Evolutionary conservation across 2,113 vertebrate species (phyloP).

Genomic region (Puntigrus tetrazona): DNA sequence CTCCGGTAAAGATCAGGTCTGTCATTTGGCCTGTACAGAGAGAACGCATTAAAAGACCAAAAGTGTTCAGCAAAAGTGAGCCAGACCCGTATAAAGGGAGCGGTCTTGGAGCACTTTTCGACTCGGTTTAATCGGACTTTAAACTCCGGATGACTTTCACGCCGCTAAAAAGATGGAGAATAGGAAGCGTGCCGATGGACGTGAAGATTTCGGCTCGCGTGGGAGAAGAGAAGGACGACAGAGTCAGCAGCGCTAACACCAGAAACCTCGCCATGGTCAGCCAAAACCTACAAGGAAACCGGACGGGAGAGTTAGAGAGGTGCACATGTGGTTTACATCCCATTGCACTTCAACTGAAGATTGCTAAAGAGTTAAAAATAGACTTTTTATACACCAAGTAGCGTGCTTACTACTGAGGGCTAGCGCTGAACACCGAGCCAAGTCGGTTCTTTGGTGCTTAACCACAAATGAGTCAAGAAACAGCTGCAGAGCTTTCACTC

Average conservation of each 20-base stretch:
- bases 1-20: constrained; percentile 90
- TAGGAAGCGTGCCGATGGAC: constrained; percentile 82
- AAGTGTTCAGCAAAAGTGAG: constrained; percentile 19
- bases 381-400: no score
- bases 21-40: constrained; percentile 90
- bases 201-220: constrained; percentile 89
- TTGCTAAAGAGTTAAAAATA: not conserved
- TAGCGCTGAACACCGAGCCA: not conserved
- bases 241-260: constrained; percentile 61
- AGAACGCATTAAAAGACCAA: not conserved
- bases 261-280: constrained; percentile 70
- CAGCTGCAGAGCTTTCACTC: not conserved
- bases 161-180: not conserved
- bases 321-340: not conserved
- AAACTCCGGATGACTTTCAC: not conserved
- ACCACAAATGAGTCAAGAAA: constrained; percentile 7
- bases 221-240: constrained; percentile 63
- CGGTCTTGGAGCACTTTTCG: not conserved
- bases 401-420: not conserved
- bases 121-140: not conserved
- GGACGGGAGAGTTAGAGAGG: not conserved
- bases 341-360: not conserved
- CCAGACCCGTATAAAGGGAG: not conserved
- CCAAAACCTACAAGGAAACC: constrained; percentile 32
- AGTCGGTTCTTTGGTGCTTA: not conserved